Percentiles rank a stretch among this genome's conserved stretches.
These are phyloP conservation scores for Drosophila vallismaia DNA, from an alignment of 2,888 invertebrate genomes.

Conservation along the genomic window DNA sequence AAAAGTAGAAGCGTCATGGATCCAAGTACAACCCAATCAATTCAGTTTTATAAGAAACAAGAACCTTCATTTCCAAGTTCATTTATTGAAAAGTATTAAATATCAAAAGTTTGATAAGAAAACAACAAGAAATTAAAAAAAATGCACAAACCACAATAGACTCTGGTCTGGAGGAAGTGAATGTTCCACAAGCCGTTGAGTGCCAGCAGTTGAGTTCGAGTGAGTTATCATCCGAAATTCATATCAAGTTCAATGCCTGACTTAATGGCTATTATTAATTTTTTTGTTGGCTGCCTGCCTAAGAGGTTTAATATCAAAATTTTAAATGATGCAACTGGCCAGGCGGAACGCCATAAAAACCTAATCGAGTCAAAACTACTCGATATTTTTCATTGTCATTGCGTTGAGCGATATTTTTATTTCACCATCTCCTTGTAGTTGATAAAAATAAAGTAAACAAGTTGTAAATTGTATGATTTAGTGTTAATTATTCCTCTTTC, in stretches of 20 bases:
- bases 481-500: no score
- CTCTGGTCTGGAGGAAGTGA: conserved; percentile 55
- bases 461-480: conserved; percentile 8
- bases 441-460: conserved; percentile 5
- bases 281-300: conserved; percentile 4
- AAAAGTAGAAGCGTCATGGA: conserved; percentile 13
- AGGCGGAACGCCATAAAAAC: conserved; percentile 10
- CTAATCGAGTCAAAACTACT: conserved; percentile 6
- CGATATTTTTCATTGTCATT: conserved; percentile 5
- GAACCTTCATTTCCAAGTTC: background rate
- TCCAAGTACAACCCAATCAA: conserved; percentile 72
- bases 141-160: conserved; percentile 25
- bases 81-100: background rate
- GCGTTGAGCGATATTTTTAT: conserved; percentile 16
- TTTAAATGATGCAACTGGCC: conserved; percentile 10
- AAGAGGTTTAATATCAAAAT: conserved; percentile 3
- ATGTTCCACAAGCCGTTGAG: conserved; percentile 42
- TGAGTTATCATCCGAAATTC: conserved; percentile 22
- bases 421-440: conserved; percentile 20
- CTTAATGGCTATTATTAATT: conserved; percentile 37
- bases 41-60: conserved; percentile 21
- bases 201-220: background rate
- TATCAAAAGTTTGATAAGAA: conserved; percentile 18
- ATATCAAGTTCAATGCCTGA: conserved; percentile 64
- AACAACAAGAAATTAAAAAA: conserved; percentile 5